These are phyloP conservation scores for Calephelis perditalis DNA, from an alignment of 2,888 invertebrate genomes.

Conservation along the genomic window DNA sequence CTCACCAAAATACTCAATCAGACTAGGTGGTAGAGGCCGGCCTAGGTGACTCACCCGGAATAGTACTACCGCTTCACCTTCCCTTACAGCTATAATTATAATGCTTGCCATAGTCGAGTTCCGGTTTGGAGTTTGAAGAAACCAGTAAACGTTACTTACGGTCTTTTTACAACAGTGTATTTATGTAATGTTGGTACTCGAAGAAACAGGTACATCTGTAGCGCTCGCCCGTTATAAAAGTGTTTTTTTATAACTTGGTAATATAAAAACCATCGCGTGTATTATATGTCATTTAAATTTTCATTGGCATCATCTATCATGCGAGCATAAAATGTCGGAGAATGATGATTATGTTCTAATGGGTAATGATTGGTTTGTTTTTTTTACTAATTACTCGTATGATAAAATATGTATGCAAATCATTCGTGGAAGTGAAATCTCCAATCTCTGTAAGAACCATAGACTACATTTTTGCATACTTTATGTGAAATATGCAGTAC, in stretches of 20 bases:
- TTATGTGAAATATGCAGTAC: slow-evolving; percentile 10
- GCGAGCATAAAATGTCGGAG: slow-evolving; percentile 20
- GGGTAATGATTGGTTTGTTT: slow-evolving; percentile 20
- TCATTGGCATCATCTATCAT: slow-evolving; percentile 28
- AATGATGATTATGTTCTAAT: slow-evolving; percentile 10
- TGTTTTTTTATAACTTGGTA: too few species aligned
- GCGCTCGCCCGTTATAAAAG: too few species aligned
- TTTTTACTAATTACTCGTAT: slow-evolving; percentile 6
- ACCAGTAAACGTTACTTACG: not conserved
- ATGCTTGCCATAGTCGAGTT: too few species aligned
- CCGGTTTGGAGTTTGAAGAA: too few species aligned
- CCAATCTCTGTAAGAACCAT: too few species aligned
- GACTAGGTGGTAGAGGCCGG: too few species aligned
- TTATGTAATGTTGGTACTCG: too few species aligned
- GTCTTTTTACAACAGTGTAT: not conserved
- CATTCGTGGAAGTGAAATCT: slow-evolving; percentile 13
- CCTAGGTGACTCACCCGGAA: too few species aligned
- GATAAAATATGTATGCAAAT: slow-evolving; percentile 5
- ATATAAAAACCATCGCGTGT: slow-evolving; percentile 23
- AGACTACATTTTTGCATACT: not conserved
- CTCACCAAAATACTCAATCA: too few species aligned
- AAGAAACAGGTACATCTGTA: too few species aligned
- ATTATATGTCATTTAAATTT: slow-evolving; percentile 31
- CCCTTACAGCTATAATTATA: too few species aligned
- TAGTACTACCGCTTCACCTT: too few species aligned